A percentile compares a stretch with the other conserved stretches of the same genome.
Conservation (phyloP, 2,888 invertebrate genomes). For the Girardia tigrina region DNA sequence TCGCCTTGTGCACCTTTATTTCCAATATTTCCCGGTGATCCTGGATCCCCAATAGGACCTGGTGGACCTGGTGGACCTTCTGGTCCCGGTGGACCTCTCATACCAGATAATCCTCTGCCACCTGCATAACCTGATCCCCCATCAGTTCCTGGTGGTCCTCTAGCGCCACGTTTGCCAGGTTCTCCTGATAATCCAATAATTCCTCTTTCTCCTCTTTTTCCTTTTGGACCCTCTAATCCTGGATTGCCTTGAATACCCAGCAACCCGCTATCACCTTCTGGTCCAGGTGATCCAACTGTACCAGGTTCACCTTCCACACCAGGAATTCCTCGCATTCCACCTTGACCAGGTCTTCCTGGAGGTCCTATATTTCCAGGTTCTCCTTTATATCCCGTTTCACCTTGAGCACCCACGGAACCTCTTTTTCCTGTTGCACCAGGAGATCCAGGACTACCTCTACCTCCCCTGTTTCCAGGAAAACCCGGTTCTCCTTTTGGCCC, state of each 20-base stretch:
- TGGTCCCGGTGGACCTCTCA: slow-evolving; percentile 29
- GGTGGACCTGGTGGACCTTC: slow-evolving; percentile 28
- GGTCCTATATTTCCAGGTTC: slow-evolving; percentile 57
- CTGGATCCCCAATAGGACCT: slow-evolving; percentile 11
- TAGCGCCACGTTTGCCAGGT: slow-evolving; percentile 27
- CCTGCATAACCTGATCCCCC: slow-evolving; percentile 25
- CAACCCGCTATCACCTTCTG: slow-evolving; percentile 59
- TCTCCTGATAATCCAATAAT: slow-evolving; percentile 20
- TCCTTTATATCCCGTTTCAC: slow-evolving; percentile 38
- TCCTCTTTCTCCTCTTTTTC: slow-evolving; percentile 32
- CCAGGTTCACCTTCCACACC: slow-evolving; percentile 64
- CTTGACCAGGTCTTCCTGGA: slow-evolving; percentile 54
- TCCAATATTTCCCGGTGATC: slow-evolving; percentile 8
- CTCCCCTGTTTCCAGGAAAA: slow-evolving; percentile 33
- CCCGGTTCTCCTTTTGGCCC: slow-evolving; percentile 38
- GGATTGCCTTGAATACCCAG: slow-evolving; percentile 59
- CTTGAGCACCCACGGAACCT: slow-evolving; percentile 40
- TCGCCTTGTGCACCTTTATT: slow-evolving; percentile 32
- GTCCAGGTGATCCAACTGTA: slow-evolving; percentile 60
- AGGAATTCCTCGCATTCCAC: slow-evolving; percentile 56
- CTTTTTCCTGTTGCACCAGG: slow-evolving; percentile 32
- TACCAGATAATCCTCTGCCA: slow-evolving; percentile 19
- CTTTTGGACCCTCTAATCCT: slow-evolving; percentile 49
- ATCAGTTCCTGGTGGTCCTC: slow-evolving; percentile 27
- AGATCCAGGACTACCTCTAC: slow-evolving; percentile 37